Conservation (phyloP, 2,797 vertebrate genomes). For the Myripristis murdjan region DNA sequence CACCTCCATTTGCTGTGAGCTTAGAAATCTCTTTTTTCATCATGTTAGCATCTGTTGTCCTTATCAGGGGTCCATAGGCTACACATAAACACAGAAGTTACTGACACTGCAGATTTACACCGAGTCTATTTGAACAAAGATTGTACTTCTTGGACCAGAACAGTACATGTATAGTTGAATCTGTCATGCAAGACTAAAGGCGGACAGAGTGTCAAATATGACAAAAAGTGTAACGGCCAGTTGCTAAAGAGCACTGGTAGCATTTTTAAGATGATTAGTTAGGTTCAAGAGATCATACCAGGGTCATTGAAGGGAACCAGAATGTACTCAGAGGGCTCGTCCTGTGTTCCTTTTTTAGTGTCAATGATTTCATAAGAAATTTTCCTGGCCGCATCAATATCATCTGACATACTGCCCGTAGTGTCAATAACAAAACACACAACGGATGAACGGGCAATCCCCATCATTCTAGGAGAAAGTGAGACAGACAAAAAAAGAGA, state of each 20-base stretch:
- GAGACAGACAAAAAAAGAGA: neutral
- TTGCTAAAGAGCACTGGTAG: neutral
- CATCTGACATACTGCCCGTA: conserved; percentile 83
- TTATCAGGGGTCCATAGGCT: conserved; percentile 82
- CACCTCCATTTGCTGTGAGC: conserved; percentile 56
- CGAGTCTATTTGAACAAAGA: too few species aligned
- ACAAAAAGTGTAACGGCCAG: too few species aligned
- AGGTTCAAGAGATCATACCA: conserved; percentile 50
- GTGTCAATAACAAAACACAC: conserved; percentile 86
- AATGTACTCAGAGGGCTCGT: conserved; percentile 86
- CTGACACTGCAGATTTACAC: too few species aligned
- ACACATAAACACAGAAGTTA: neutral
- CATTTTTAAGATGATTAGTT: neutral
- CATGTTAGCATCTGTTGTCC: conserved; percentile 70
- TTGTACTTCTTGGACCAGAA: too few species aligned
- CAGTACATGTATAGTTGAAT: too few species aligned
- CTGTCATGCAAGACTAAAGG: neutral
- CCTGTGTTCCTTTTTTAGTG: conserved; percentile 80
- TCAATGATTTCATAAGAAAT: conserved; percentile 77
- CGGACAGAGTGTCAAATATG: neutral
- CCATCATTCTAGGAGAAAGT: conserved; percentile 78
- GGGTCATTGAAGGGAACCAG: conserved; percentile 87
- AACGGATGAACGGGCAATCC: conserved; percentile 79
- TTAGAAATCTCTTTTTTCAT: conserved; percentile 81
- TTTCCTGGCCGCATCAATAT: conserved; percentile 71